phyloP scores from a whole-genome alignment of 1,140 invertebrate genomes.

The Coptotermes formosanus region DNA sequence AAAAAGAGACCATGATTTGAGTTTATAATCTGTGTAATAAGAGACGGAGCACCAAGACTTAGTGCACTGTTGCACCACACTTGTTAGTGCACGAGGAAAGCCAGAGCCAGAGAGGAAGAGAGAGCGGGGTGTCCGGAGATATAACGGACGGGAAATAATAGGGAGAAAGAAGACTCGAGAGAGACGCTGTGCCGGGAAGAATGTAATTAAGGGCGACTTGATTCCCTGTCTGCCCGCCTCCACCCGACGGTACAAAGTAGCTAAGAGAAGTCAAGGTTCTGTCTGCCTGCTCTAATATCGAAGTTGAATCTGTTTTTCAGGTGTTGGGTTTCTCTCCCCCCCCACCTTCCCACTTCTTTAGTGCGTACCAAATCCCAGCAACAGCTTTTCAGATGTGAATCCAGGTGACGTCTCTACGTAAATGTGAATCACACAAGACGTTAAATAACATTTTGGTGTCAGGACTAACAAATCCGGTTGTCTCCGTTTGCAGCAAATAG shows the following conservation, averaged over 20 bases:
- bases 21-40: too few species aligned
- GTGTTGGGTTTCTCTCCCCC: not conserved
- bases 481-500: not conserved
- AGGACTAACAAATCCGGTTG: not conserved
- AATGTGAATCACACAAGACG: not conserved
- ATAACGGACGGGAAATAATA: slow-evolving; percentile 18
- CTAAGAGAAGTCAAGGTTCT: not conserved
- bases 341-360: too few species aligned
- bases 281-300: not conserved
- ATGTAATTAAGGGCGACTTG: not conserved
- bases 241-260: not conserved
- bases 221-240: not conserved
- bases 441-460: not conserved
- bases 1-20: too few species aligned
- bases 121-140: not conserved
- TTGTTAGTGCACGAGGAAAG: not conserved
- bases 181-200: not conserved
- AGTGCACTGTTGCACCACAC: not conserved
- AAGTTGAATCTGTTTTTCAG: not conserved
- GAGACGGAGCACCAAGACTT: not conserved
- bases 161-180: slow-evolving; percentile 2
- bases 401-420: not conserved
- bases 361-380: not conserved
- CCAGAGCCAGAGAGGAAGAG: not conserved
- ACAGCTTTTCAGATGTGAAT: slow-evolving; percentile 3